Percentiles rank a stretch among this genome's conserved stretches.
phyloP scores from a whole-genome alignment of 2,888 invertebrate genomes.

The Gastracanthus pulcherrimus region DNA sequence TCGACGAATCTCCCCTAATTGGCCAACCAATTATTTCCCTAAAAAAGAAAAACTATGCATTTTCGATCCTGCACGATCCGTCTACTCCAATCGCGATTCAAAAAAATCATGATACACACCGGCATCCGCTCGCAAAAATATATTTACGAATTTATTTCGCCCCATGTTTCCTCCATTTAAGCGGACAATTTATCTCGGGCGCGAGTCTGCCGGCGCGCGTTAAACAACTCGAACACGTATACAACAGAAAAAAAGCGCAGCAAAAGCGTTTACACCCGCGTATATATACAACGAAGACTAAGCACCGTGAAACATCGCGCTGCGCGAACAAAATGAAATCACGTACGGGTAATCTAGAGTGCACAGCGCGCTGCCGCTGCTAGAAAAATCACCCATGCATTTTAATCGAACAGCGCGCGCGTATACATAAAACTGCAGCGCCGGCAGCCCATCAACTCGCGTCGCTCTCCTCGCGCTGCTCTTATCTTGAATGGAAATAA shows the following conservation, averaged over 20 bases:
- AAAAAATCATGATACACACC: neutral
- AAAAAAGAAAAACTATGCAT: too few relatives aligned
- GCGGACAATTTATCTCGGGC: neutral
- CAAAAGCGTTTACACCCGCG: neutral
- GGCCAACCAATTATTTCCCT: too few relatives aligned
- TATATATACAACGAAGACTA: neutral
- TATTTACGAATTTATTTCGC: neutral
- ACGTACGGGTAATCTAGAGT: constrained; percentile 9
- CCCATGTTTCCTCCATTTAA: neutral
- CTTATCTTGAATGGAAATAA: too few relatives aligned
- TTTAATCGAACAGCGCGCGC: constrained; percentile 1
- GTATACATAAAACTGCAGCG: constrained; percentile 10
- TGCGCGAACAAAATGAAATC: constrained; percentile 15
- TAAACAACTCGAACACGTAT: constrained; percentile 9
- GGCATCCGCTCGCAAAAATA: neutral
- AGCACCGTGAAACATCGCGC: constrained; percentile 1
- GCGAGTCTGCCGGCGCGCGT: neutral
- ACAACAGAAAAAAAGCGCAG: neutral
- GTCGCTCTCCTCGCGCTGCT: too few relatives aligned
- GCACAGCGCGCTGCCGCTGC: neutral
- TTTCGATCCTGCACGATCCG: too few relatives aligned
- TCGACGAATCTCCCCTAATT: too few relatives aligned
- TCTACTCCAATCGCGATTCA: too few relatives aligned
- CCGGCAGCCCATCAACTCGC: too few relatives aligned
- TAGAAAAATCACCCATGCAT: neutral